Percentiles rank a stretch among this genome's conserved stretches.
phyloP scores from a whole-genome alignment of 2,888 invertebrate genomes.

The Hirtodrosophila histrioides region DNA sequence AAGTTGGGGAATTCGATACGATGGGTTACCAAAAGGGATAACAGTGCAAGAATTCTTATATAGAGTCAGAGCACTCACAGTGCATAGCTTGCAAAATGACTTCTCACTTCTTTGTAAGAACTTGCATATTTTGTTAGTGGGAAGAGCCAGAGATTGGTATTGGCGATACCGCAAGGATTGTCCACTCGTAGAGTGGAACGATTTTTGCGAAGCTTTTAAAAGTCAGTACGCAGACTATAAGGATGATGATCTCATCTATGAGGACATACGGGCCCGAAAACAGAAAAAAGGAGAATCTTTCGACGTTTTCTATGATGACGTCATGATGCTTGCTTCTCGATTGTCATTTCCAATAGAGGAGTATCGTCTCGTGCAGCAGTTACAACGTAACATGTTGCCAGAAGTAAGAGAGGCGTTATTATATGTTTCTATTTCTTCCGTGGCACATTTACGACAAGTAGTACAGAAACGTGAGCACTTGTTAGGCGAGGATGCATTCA shows the following conservation, averaged over 20 bases:
- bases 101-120: neutral
- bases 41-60: neutral
- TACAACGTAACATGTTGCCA: neutral
- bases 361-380: neutral
- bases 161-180: neutral
- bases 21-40: no score
- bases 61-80: neutral
- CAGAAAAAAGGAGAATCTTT: neutral
- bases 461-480: no score
- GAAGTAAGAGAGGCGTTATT: conserved; percentile 2
- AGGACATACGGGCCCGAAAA: neutral
- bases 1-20: no score
- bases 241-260: neutral
- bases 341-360: neutral
- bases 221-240: neutral
- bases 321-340: neutral
- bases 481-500: no score
- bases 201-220: neutral
- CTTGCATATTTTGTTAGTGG: neutral
- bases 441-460: no score
- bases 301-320: neutral
- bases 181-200: neutral
- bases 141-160: neutral
- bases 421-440: neutral
- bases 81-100: neutral